Percentiles rank a stretch among this genome's conserved stretches.
Conservation (phyloP, 2,888 invertebrate species). For the Cosmopolites sordidus region DNA sequence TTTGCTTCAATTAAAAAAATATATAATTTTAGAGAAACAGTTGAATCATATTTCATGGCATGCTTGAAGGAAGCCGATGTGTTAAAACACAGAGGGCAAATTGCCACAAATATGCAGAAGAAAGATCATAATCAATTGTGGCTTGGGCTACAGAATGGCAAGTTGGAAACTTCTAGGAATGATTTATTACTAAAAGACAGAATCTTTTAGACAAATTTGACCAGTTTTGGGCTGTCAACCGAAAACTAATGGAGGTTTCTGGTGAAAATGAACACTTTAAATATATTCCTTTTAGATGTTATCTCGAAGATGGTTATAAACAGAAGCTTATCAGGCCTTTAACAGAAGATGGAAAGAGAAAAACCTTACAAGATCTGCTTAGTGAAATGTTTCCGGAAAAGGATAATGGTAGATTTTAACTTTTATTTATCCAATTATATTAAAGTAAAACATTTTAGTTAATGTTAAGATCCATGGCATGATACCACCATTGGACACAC, state of each 20-base stretch:
- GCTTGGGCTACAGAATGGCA: slow-evolving; percentile 90
- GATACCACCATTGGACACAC: slow-evolving; percentile 79
- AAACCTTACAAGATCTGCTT: slow-evolving; percentile 68
- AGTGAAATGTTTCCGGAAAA: slow-evolving; percentile 64
- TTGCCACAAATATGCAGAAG: slow-evolving; percentile 88
- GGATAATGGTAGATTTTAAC: slow-evolving; percentile 46
- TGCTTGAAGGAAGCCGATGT: slow-evolving; percentile 97
- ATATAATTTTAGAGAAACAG: slow-evolving; percentile 65
- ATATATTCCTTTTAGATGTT: slow-evolving; percentile 85
- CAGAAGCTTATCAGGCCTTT: slow-evolving; percentile 76
- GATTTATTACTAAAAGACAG: neutral
- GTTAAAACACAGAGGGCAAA: slow-evolving; percentile 89
- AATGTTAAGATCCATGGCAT: slow-evolving; percentile 86
- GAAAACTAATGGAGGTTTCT: slow-evolving; percentile 86
- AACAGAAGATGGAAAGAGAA: slow-evolving; percentile 67
- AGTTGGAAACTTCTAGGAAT: too few species aligned
- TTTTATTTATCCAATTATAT: too few species aligned
- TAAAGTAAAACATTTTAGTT: slow-evolving; percentile 54
- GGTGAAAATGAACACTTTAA: slow-evolving; percentile 79
- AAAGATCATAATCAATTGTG: slow-evolving; percentile 96
- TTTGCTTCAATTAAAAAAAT: slow-evolving; percentile 6
- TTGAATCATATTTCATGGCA: slow-evolving; percentile 93
- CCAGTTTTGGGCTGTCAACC: slow-evolving; percentile 97
- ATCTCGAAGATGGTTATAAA: slow-evolving; percentile 64
- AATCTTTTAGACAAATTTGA: slow-evolving; percentile 85